Base-by-base conservation (phyloP, 2,113 vertebrate genomes). In the Hepsetus odoe region DNA sequence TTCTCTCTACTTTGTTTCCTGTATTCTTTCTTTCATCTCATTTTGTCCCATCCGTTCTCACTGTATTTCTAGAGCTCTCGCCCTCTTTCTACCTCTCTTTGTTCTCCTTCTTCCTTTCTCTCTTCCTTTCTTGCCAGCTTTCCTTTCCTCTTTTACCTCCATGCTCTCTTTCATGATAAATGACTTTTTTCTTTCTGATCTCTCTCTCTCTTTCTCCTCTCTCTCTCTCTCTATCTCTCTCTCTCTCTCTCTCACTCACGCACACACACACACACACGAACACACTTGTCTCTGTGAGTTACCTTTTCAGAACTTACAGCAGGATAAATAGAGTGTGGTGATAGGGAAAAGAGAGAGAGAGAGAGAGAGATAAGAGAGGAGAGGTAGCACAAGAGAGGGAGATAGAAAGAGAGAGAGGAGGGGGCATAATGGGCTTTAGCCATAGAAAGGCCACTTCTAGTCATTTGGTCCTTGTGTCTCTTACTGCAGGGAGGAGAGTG, bases 391-490 rank as follows among this genome's bases (percentile, higher is more conserved):
- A n/a, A n/a, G n/a, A n/a, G 53, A 49, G 16, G 14, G 49, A 35
- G 20, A n/a, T 11, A 12, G 28, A 32, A 11, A 9, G 82, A 87
- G 81, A 74, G 85, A 92, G 89, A 28, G 40, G 64, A 55, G 46
- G 64, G 74, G 46, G 64, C 40, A 89, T 88, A 89, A 90, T 91
- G 90, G 91, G 91, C 89, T 93, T 89, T 80, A n/a, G n/a, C n/a
- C n/a, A n/a, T n/a, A n/a, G n/a, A 76, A 89, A 87, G 90, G 90
- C 87, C 91, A 90, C 89, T 89, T 84, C 83, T 80, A 87, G 89
- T 88, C 65, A 83, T 86, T 90, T 80, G 88, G 82, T 87, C 78
- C 81, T 88, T 85, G 88, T n/a, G n/a, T 76, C 53, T 70, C 61
- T 83, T 87, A 88, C 90, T 83, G 88, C 87, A 79, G 78, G 67